Evolutionary conservation across 2,113 vertebrate genomes (phyloP).

Genomic region (Halichoerus grypus): DNA sequence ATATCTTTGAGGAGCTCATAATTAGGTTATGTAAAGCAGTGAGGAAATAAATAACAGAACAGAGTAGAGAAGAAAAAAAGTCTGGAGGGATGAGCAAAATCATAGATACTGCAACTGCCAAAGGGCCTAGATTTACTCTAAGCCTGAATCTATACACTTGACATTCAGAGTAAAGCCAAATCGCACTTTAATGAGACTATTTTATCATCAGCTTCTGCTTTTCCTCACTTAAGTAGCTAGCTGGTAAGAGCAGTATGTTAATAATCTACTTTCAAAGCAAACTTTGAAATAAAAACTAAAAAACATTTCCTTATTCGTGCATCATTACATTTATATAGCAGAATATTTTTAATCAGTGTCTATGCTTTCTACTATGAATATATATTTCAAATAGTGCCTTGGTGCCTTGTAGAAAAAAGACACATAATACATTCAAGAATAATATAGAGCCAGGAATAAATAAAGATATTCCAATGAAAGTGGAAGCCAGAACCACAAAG

Average conservation of each 20-base stretch:
- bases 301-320: not conserved
- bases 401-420: not conserved
- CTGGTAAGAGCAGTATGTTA: conserved; percentile 56
- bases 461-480: not conserved
- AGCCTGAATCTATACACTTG: conserved; percentile 61
- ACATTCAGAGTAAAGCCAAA: conserved; percentile 66
- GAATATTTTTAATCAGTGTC: not conserved
- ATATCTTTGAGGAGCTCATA: conserved; percentile 39
- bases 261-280: conserved; percentile 49
- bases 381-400: not conserved
- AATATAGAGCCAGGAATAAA: not conserved
- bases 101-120: not conserved
- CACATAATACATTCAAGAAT: not conserved
- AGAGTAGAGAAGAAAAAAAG: not conserved
- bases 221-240: conserved; percentile 26
- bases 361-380: not conserved
- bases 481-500: not conserved
- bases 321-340: conserved; percentile 26
- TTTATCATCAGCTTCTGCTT: conserved; percentile 60
- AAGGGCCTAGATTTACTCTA: conserved; percentile 38
- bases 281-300: conserved; percentile 47
- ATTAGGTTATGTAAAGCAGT: conserved; percentile 42
- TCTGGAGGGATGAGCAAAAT: conserved; percentile 30
- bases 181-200: conserved; percentile 68
- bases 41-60: conserved; percentile 60